These are phyloP conservation scores for Chaitophorus viminalis DNA, from an alignment of 2,888 invertebrate genomes.

Conservation along the genomic window DNA sequence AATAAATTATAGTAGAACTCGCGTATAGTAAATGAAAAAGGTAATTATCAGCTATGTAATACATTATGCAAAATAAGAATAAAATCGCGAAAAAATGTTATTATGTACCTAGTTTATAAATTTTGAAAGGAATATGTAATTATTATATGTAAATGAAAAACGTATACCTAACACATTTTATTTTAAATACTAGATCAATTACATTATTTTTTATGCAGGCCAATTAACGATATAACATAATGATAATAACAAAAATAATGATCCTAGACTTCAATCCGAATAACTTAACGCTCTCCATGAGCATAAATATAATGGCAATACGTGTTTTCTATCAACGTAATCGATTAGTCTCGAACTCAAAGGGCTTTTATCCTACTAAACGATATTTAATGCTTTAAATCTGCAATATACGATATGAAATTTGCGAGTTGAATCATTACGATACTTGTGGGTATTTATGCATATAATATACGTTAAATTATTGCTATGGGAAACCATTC, in stretches of 20 bases:
- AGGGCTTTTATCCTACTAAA: not conserved
- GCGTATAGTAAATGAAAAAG: not conserved
- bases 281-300: no score
- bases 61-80: not conserved
- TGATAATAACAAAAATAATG: no score
- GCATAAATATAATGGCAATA: no score
- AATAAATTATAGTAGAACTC: not conserved
- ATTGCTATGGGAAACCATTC: constrained; percentile 5
- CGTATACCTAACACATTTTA: no score
- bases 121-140: no score
- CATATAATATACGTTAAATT: not conserved
- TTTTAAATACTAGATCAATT: no score
- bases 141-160: no score
- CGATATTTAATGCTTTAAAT: not conserved
- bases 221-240: no score
- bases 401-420: no score
- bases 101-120: not conserved
- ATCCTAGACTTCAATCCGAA: no score
- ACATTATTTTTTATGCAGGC: no score
- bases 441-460: not conserved
- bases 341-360: not conserved
- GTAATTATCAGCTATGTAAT: not conserved
- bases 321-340: not conserved
- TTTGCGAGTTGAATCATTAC: no score
- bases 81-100: not conserved